Evolutionary conservation across 2,797 vertebrate species (phyloP).

Genomic region (Synanceia verrucosa): DNA sequence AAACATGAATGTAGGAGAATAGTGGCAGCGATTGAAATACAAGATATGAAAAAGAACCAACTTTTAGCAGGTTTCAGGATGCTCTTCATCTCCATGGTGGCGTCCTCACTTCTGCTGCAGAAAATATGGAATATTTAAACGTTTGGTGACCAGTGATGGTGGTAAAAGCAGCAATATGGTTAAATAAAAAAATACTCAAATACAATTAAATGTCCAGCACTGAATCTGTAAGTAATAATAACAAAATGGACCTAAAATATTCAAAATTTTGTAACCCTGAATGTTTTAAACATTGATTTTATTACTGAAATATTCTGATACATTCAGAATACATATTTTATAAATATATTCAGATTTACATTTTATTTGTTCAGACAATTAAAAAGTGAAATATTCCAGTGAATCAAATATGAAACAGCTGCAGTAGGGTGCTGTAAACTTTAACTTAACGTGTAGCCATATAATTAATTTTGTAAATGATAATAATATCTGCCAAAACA

Average conservation of each 20-base stretch:
- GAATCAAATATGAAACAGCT: neutral
- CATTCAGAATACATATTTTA: neutral
- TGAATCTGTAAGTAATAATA: neutral
- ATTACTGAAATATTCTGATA: no score
- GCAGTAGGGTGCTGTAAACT: neutral
- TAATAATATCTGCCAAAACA: neutral
- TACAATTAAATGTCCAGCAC: neutral
- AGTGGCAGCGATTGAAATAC: neutral
- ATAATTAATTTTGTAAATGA: neutral
- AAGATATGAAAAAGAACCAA: constrained; percentile 27
- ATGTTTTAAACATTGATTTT: neutral
- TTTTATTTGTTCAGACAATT: neutral
- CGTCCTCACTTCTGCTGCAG: constrained; percentile 19
- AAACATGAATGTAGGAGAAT: neutral
- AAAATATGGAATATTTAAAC: neutral
- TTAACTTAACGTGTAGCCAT: neutral
- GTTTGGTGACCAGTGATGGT: neutral
- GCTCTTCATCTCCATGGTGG: constrained; percentile 67
- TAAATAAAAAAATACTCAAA: neutral
- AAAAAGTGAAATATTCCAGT: neutral
- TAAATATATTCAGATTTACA: neutral
- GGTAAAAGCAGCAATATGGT: neutral
- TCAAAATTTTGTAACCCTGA: neutral
- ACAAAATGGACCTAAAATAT: neutral
- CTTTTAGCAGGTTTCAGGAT: constrained; percentile 77